These are phyloP conservation scores for Passer domesticus DNA, from an alignment of 2,113 vertebrate species.

Conservation along the genomic window DNA sequence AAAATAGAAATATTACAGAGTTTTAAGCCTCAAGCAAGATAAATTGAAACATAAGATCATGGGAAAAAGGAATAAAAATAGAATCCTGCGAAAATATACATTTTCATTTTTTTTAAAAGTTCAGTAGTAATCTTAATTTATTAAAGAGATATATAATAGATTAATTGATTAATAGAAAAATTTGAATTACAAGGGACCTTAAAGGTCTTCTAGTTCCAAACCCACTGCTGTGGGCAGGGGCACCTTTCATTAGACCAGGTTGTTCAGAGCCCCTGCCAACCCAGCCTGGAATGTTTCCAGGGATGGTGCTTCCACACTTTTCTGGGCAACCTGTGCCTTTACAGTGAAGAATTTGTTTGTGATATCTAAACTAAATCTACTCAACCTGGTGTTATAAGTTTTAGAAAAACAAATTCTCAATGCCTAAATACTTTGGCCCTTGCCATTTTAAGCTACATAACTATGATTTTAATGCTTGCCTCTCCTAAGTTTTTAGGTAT, in stretches of 20 bases:
- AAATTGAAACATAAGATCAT: neutral
- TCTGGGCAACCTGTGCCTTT: neutral
- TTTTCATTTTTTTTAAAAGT: neutral
- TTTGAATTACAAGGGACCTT: neutral
- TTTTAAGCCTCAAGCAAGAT: neutral
- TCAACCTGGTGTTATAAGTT: neutral
- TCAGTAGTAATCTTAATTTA: neutral
- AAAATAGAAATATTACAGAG: neutral
- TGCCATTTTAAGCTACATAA: neutral
- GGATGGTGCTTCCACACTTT: neutral
- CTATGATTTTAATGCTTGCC: neutral
- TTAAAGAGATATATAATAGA: neutral
- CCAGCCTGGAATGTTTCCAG: neutral
- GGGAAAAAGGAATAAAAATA: neutral
- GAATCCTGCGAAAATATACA: neutral
- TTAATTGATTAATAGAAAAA: neutral
- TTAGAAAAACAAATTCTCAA: neutral
- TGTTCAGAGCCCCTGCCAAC: neutral
- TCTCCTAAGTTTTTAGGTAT: neutral
- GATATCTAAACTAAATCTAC: neutral
- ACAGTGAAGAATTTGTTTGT: neutral
- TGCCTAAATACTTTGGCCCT: neutral
- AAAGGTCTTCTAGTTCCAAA: neutral
- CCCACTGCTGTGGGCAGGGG: rapidly evolving
- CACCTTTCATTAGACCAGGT: neutral